Base-by-base conservation (phyloP, 2,797 vertebrate genomes). In the Euthynnus affinis region DNA sequence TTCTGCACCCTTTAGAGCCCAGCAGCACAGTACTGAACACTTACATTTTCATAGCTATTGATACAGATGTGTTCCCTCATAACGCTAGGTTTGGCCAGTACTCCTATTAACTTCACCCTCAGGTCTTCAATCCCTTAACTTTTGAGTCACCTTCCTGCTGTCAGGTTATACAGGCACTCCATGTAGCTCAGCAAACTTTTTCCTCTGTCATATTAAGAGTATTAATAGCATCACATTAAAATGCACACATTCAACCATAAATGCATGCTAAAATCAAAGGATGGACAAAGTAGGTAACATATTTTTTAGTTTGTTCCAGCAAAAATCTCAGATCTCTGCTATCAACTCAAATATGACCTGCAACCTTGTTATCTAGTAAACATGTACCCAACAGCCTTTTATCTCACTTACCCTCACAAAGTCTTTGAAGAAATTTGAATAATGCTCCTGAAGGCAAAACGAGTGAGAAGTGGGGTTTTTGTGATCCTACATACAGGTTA, bases 61-160 rank as follows among this genome's bases (percentile, higher is more conserved):
- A 74, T 78, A 71, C 37, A 34, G 48, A 49, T 60, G 23, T 69
- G 37, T 9, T 27, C 49, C 32, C 13, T 27, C 58, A 29, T 49
- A 51, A 18, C 71, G 27, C 15, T 3, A 25, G 56, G 34, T 73
- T 80, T 73, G 64, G 25, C 71, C 76, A 56, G 67, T 34, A 76
- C 34, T 59, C 80, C 73, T 85, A 83, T 87, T 85, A 85, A 60
- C 61, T 49, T 84, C 77, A 74, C 71, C 74, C 68, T 6, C 52
- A 57, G 70, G 60, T 49, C 48, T 62, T 67, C n/a, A 49, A 10
- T 71, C 52, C 51, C 60, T 40, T n/a, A 71, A 53, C 57, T 63
- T 52, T 68, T 10, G 1, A 70, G 53, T 18, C 53, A 51, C 60
- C 74, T 18, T 37, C 48, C 29, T 10, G 66, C 49, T 60, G 17